A percentile compares a stretch with the other conserved stretches of the same genome.
These are phyloP conservation scores for Acanthosepion lycidas DNA, from an alignment of 2,888 invertebrate species.

Conservation along the genomic window DNA sequence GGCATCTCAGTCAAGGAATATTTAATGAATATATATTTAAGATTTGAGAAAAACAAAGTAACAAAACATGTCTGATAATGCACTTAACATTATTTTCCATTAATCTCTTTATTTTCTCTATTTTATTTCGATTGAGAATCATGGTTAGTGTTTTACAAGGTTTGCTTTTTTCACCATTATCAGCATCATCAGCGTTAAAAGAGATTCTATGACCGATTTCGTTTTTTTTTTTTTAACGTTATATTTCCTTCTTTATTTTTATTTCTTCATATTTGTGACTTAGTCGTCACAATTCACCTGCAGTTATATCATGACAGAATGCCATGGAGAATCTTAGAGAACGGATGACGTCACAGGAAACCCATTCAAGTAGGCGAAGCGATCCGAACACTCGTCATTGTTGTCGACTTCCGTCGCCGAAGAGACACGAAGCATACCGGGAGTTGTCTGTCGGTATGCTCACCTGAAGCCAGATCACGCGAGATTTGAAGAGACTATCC, in stretches of 20 bases:
- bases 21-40: too few species aligned
- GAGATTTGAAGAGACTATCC: background rate
- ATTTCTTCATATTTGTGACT: background rate
- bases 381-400: background rate
- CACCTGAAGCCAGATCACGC: background rate
- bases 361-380: background rate
- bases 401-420: conserved; percentile 9
- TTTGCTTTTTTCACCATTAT: too few species aligned
- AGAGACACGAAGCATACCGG: background rate
- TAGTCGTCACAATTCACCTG: background rate
- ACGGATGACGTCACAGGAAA: conserved; percentile 33
- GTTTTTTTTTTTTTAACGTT: background rate
- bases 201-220: background rate
- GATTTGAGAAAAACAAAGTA: too few species aligned
- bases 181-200: too few species aligned
- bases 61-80: too few species aligned
- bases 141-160: too few species aligned
- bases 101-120: too few species aligned
- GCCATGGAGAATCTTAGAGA: background rate
- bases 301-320: background rate
- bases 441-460: background rate
- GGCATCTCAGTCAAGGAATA: too few species aligned
- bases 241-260: background rate
- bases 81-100: too few species aligned
- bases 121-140: too few species aligned